These are phyloP conservation scores for Magallana nippona DNA, from an alignment of 2,888 invertebrate species.

Conservation along the genomic window DNA sequence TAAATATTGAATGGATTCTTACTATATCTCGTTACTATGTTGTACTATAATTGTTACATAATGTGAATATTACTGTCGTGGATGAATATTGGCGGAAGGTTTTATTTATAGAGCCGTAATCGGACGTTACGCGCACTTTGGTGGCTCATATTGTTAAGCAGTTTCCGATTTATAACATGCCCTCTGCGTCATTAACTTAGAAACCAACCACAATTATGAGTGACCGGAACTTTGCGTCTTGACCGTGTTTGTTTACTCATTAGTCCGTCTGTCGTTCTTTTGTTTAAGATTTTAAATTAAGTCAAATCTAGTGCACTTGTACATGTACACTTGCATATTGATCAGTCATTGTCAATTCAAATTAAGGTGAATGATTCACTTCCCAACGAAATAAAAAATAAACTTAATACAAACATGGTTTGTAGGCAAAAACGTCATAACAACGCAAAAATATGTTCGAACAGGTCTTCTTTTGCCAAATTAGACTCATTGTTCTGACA, in stretches of 20 bases:
- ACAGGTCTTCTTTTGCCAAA: constrained; percentile 19
- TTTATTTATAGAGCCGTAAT: constrained; percentile 15
- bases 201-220: not conserved
- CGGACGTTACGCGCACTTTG: not conserved
- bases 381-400: not conserved
- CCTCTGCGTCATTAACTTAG: constrained; percentile 2
- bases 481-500: constrained; percentile 14
- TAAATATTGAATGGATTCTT: constrained; percentile 5
- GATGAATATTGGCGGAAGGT: constrained; percentile 13
- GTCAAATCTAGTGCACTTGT: no score
- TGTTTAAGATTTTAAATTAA: no score
- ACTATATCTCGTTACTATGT: not conserved
- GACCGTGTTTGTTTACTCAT: constrained; percentile 2
- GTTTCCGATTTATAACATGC: not conserved
- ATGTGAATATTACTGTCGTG: not conserved
- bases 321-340: no score
- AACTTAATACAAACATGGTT: not conserved
- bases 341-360: no score
- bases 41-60: not conserved
- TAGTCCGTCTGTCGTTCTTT: not conserved
- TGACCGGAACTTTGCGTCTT: constrained; percentile 4
- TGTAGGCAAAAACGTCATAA: not conserved
- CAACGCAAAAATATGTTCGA: not conserved
- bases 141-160: not conserved
- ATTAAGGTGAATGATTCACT: no score